Base-by-base conservation (phyloP, 64 coral and sea anemone species). In the Stichodactyla helianthus region DNA sequence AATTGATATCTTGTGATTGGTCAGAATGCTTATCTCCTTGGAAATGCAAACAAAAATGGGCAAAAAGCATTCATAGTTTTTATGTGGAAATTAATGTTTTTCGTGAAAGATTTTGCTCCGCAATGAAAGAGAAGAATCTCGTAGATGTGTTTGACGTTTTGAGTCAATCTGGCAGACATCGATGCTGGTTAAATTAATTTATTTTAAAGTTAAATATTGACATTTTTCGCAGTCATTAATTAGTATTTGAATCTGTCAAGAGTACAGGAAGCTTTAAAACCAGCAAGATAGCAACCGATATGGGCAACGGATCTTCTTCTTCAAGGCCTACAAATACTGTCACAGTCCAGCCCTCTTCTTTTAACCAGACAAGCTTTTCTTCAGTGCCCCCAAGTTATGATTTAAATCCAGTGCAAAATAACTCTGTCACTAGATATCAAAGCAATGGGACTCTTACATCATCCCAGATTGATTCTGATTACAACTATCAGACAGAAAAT, bases 241-340 rank as follows among this genome's bases (percentile, higher is more conserved):
- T 74, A 26, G 17, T 70, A 68, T 65, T 22, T 31, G 35, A 44
- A 44, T 44, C 35, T 31, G 68, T 26, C 25, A 74, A 74, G 68
- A 22, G 4, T 58, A 67, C 10, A 27, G 13, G 6, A 74, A 74
- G 68, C 25, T 12, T 31, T 20, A 27, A 51, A 22, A 2, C n/a
- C 16, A 18, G 52, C 15, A 81, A 81, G n/a, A 18, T 44, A 81
- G 78, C 78, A 81, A 15, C 53, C 52, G 53, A 51, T 50, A 81
- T 81, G 78, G 78, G 78, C 2, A 81, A 81, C 52, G 78, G 78
- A 0, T 81, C 78, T n/a, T 81, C 78, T 28, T 81, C 78, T 52
- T 11, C 68, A 31, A 19, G 51, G 8, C 50, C 78, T 12, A 74
- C 68, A 31, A 81, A 53, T 22, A 52, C 78, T 22, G 51, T 81